A percentile compares a stretch with the other conserved stretches of the same genome.
Evolutionary conservation across 1,140 invertebrate species (phyloP).

Genomic region (Bombus confusus): DNA sequence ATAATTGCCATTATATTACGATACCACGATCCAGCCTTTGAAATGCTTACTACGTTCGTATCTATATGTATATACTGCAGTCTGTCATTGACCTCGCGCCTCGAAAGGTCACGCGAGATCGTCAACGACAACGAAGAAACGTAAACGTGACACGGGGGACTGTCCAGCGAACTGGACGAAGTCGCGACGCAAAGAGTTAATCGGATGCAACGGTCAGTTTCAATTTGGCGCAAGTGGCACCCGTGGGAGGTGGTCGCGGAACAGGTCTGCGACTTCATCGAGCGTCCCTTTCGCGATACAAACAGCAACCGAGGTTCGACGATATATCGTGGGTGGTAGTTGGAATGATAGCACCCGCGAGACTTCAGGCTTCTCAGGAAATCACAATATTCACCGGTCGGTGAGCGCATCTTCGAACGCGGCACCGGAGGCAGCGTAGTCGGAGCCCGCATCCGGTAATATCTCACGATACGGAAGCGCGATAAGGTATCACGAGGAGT

Average conservation of each 20-base stretch:
- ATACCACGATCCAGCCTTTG: no score
- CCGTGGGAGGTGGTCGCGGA: slow-evolving; percentile 66
- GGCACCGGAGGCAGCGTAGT: background rate
- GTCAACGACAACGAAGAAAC: background rate
- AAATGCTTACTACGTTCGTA: no score
- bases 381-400: slow-evolving; percentile 65
- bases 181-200: slow-evolving; percentile 73
- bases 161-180: slow-evolving; percentile 40
- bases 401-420: background rate
- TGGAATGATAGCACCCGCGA: slow-evolving; percentile 68
- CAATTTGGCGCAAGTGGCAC: slow-evolving; percentile 75
- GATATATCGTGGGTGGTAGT: slow-evolving; percentile 55
- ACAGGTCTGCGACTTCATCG: slow-evolving; percentile 62
- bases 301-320: slow-evolving; percentile 35
- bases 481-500: slow-evolving; percentile 41
- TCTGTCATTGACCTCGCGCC: background rate
- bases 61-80: background rate
- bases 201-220: slow-evolving; percentile 78
- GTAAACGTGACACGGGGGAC: slow-evolving; percentile 5
- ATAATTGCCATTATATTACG: background rate
- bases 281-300: slow-evolving; percentile 42
- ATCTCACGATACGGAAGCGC: slow-evolving; percentile 48
- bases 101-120: background rate
- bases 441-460: slow-evolving; percentile 43
- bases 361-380: slow-evolving; percentile 69